Evolutionary conservation across 2,797 vertebrate genomes (phyloP).

Genomic region (Rhynchonycteris naso): DNA sequence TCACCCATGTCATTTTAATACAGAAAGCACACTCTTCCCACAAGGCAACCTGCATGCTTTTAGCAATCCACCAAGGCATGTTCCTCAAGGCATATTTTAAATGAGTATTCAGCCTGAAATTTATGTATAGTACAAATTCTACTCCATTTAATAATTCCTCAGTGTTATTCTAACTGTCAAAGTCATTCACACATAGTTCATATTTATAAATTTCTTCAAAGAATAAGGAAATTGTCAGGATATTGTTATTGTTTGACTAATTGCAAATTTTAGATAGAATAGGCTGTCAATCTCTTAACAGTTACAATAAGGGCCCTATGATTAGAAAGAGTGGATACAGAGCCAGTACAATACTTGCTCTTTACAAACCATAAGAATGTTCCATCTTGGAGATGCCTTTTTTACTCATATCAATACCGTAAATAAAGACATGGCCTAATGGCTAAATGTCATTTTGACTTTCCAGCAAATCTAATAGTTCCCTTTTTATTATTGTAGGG

Average conservation of each 20-base stretch:
- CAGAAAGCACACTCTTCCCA: neutral
- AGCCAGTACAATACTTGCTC: conserved; percentile 61
- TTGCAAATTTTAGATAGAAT: conserved; percentile 54
- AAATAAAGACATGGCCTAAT: conserved; percentile 77
- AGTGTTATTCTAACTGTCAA: conserved; percentile 39
- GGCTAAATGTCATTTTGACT: conserved; percentile 80
- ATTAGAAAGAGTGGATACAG: conserved; percentile 58
- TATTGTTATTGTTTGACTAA: conserved; percentile 62
- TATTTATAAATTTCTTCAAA: conserved; percentile 51
- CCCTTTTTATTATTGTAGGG: conserved; percentile 69
- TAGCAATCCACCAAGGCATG: neutral
- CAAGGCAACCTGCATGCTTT: neutral
- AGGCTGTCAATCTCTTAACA: conserved; percentile 63
- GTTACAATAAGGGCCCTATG: conserved; percentile 50
- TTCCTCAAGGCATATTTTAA: neutral
- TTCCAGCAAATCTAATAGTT: conserved; percentile 73
- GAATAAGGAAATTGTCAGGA: conserved; percentile 59
- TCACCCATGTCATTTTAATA: neutral
- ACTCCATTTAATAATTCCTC: neutral
- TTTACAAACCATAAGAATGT: conserved; percentile 60
- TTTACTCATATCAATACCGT: conserved; percentile 79
- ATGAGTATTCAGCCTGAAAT: conserved; percentile 4
- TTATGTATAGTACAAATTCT: conserved; percentile 32
- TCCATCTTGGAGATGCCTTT: conserved; percentile 67
- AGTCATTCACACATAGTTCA: neutral